Percentiles rank a stretch among this genome's conserved stretches.
These are phyloP conservation scores for Podarcis lilfordi DNA, from an alignment of 2,797 vertebrate genomes.

Conservation along the genomic window DNA sequence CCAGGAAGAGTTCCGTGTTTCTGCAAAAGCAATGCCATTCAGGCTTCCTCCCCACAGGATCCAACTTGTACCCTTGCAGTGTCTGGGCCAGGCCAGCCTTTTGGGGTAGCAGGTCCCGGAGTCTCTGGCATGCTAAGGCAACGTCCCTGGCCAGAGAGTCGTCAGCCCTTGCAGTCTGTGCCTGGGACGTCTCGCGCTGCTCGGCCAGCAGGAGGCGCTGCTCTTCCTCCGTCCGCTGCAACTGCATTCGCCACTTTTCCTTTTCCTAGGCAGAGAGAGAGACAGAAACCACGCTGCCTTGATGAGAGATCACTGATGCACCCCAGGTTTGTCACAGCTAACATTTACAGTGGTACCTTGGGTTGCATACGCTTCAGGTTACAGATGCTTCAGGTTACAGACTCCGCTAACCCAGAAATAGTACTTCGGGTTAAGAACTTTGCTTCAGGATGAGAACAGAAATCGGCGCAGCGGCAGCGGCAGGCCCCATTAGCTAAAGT, in stretches of 20 bases:
- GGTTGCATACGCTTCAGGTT: too few species aligned
- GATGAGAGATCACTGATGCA: rapidly evolving
- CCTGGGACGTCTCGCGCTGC: conserved; percentile 64
- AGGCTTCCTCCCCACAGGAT: too few species aligned
- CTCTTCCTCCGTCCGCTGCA: conserved; percentile 70
- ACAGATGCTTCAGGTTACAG: too few species aligned
- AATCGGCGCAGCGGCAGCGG: too few species aligned
- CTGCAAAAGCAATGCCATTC: too few species aligned
- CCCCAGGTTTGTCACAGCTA: too few species aligned
- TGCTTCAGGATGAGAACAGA: too few species aligned
- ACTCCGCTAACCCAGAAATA: too few species aligned
- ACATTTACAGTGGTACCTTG: too few species aligned
- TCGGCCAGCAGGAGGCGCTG: conserved; percentile 48
- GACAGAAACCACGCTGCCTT: neutral
- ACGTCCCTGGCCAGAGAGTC: conserved; percentile 64
- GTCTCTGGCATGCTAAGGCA: conserved; percentile 57
- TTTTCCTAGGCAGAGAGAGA: conserved; percentile 68
- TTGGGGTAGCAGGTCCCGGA: conserved; percentile 55
- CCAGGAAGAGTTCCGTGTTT: too few species aligned
- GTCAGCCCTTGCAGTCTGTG: conserved; percentile 64
- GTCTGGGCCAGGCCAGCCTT: rapidly evolving
- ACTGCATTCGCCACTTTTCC: conserved; percentile 42
- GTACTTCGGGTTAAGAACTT: too few species aligned
- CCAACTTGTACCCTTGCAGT: conserved; percentile 11
- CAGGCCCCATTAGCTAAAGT: too few species aligned